Percentiles rank a stretch among this genome's conserved stretches.
Evolutionary conservation across 2,888 invertebrate genomes (phyloP).

Genomic region (Melanostoma scalare): DNA sequence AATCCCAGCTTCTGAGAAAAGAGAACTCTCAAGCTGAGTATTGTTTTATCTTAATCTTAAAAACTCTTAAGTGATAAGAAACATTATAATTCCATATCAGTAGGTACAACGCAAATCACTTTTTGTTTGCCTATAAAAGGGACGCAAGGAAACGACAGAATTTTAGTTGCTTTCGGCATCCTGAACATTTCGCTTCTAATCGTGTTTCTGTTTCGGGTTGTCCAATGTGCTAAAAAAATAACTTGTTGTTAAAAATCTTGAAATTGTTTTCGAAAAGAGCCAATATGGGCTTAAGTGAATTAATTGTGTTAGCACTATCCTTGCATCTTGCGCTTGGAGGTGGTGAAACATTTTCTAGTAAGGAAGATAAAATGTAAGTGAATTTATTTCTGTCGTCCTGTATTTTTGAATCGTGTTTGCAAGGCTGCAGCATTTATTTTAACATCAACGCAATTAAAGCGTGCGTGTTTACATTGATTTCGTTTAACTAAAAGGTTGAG

Average conservation of each 20-base stretch:
- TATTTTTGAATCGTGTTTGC: too few species aligned
- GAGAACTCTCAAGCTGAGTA: background rate
- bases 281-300: conserved; percentile 41
- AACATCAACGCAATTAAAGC: too few species aligned
- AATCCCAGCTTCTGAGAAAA: too few species aligned
- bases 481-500: too few species aligned
- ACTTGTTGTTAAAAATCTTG: background rate
- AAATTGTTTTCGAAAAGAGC: background rate
- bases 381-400: too few species aligned
- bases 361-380: conserved; percentile 61
- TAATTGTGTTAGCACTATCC: conserved; percentile 48
- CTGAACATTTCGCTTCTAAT: conserved; percentile 19
- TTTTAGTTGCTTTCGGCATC: conserved; percentile 53
- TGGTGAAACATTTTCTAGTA: conserved; percentile 51
- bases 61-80: background rate
- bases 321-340: conserved; percentile 46
- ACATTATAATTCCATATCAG: conserved; percentile 3
- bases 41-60: background rate
- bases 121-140: conserved; percentile 55
- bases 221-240: conserved; percentile 11
- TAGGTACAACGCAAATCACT: background rate
- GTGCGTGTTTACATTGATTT: too few species aligned
- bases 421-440: background rate
- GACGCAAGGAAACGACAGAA: conserved; percentile 7
- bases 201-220: conserved; percentile 27